Percentiles rank a stretch among this genome's conserved stretches.
Conservation (phyloP, 2,113 vertebrate genomes). For the Percopsis transmontana region DNA sequence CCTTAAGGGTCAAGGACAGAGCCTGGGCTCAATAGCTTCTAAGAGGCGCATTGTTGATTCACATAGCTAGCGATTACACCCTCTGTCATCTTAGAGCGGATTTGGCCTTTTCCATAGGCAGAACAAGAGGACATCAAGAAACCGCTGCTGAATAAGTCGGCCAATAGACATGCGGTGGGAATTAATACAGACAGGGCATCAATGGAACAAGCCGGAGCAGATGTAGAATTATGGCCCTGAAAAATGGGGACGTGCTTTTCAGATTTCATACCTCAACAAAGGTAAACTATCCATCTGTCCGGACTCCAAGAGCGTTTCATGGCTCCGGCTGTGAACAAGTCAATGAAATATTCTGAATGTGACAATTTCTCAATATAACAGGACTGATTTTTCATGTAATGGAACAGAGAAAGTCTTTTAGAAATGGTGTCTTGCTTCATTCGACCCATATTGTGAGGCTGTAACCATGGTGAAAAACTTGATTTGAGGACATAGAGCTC, state of each 20-base stretch:
- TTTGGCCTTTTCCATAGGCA: slow-evolving; percentile 67
- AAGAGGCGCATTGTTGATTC: slow-evolving; percentile 80
- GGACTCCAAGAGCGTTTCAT: slow-evolving; percentile 17
- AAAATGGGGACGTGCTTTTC: slow-evolving; percentile 7
- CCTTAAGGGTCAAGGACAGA: slow-evolving; percentile 86
- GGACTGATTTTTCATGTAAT: too few species aligned
- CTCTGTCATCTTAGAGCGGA: slow-evolving; percentile 79
- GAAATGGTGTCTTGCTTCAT: too few species aligned
- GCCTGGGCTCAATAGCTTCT: slow-evolving; percentile 76
- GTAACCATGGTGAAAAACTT: too few species aligned
- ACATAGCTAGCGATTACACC: slow-evolving; percentile 83
- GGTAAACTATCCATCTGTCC: slow-evolving; percentile 23
- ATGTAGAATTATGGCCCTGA: slow-evolving; percentile 55
- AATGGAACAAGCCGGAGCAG: slow-evolving; percentile 59
- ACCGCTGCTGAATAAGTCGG: slow-evolving; percentile 62
- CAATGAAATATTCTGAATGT: slow-evolving; percentile 20
- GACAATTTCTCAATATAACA: neutral
- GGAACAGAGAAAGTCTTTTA: too few species aligned
- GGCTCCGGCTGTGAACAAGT: slow-evolving; percentile 8
- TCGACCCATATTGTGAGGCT: too few species aligned
- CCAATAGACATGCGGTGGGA: slow-evolving; percentile 71
- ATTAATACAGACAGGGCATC: slow-evolving; percentile 72
- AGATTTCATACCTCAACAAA: too few species aligned
- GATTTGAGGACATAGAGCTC: too few species aligned
- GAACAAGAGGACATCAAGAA: slow-evolving; percentile 64